These are phyloP conservation scores for Corythornis cristatus DNA, from an alignment of 2,113 vertebrate genomes.

Conservation along the genomic window DNA sequence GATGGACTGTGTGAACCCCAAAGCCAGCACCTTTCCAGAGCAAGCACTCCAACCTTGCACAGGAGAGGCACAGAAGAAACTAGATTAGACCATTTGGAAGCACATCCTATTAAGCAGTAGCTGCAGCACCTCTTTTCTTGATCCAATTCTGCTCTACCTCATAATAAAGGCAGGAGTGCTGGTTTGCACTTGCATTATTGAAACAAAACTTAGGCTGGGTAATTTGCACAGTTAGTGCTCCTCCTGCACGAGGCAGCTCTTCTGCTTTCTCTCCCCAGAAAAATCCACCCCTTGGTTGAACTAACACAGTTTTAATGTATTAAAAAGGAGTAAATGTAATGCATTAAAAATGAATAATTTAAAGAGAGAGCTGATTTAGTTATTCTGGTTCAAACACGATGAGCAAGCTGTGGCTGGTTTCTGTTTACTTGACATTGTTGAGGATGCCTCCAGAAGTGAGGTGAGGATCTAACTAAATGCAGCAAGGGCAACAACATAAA, in stretches of 20 bases:
- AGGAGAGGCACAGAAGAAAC: neutral
- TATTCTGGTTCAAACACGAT: neutral
- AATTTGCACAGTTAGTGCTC: neutral
- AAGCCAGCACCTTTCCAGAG: neutral
- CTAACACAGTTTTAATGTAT: neutral
- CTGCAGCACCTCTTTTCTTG: neutral
- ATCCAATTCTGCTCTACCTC: neutral
- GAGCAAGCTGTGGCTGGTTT: neutral
- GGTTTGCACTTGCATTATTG: neutral
- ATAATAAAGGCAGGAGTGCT: neutral
- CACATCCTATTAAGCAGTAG: neutral
- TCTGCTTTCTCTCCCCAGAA: neutral
- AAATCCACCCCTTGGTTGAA: neutral
- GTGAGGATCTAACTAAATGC: neutral
- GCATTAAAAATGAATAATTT: neutral
- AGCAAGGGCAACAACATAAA: neutral
- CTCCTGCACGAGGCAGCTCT: fast-evolving
- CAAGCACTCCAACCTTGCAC: neutral
- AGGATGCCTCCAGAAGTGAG: neutral
- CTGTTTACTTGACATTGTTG: neutral
- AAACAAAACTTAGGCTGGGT: neutral
- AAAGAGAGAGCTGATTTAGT: neutral
- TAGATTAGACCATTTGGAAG: neutral
- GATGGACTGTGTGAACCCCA: neutral
- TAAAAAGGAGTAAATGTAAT: neutral